These are phyloP conservation scores for Elephas maximus DNA, from an alignment of 2,113 vertebrate species.

Conservation along the genomic window DNA sequence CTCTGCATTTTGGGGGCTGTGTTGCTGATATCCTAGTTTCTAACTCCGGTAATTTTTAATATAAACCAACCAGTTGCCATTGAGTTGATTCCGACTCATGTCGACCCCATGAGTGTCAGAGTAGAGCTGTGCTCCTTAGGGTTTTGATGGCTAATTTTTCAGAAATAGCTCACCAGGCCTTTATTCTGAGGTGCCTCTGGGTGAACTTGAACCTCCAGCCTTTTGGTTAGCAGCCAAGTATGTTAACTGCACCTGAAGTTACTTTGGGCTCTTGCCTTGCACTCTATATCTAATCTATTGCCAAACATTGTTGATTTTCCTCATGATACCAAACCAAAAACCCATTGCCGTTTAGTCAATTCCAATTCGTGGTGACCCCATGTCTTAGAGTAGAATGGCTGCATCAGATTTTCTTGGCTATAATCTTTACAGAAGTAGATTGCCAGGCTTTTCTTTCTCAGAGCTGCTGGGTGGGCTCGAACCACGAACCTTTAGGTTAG, in stretches of 20 bases:
- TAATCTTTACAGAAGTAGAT: neutral
- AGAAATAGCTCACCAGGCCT: neutral
- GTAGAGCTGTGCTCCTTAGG: neutral
- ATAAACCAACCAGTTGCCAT: neutral
- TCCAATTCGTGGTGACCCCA: neutral
- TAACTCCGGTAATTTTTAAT: neutral
- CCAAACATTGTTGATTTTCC: neutral
- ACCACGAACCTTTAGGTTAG: neutral
- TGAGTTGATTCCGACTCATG: neutral
- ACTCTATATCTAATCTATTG: neutral
- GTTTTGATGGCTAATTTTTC: neutral
- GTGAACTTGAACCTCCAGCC: neutral
- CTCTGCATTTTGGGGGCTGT: neutral
- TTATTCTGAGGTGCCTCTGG: neutral
- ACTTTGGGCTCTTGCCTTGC: neutral
- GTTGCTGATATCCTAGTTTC: neutral
- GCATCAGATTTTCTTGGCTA: neutral
- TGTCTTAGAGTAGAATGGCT: neutral
- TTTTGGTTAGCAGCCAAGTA: neutral
- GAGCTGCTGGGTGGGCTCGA: neutral
- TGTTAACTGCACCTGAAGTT: neutral
- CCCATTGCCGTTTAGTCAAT: neutral
- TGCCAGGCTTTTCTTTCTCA: neutral
- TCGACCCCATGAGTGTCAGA: neutral
- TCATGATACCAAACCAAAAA: neutral